Evolutionary conservation across 2,113 vertebrate genomes (phyloP), one percentile per base, ranked within the genome.

Genomic region (Colaptes auratus): DNA sequence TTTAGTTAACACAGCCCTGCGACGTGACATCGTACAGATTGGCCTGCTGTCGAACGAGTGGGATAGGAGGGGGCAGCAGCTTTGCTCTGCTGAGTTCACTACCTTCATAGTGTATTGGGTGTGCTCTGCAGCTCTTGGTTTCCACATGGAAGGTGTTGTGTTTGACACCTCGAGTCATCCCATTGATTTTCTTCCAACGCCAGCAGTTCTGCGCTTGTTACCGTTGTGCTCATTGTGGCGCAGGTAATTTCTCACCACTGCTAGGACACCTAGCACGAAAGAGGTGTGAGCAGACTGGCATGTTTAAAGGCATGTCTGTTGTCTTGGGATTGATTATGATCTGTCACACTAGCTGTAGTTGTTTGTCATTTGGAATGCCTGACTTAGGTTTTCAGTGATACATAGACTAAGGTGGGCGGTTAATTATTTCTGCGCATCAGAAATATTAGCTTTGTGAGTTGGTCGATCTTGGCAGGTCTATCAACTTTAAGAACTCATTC

Each of bases 371-470:
- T 81, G 58, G 86, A 89, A 67, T 44, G 61, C 53, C 82, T 5
- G 0, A 31, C 17, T 86, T 96, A 24, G 55, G 73, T 63, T 91
- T 71, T 66, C 52, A 82, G 4, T 72, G 53, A 35, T 63, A 16
- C 30, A 7, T 23, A 78, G 81, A 55, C 75, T 48, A 52, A 90
- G 44, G 89, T 91, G 74, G 70, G 66, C 0, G 1, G 92, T 87
- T 70, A 89, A 84, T 87, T 91, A 78, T 65, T 92, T 94, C 65
- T 72, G 33, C 61, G 39, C 17, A 65, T 90, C 36, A 78, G 30
- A 94, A 96, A 81, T 71, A 83, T 1, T 56, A 88, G 53, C 30
- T 93, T 67, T 86, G 21, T 58, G 70, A 93, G 55, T 72, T 82
- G 77, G 60, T 82, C 75, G 55, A 50, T 69, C 31, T 46, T 52